Evolutionary conservation across 2,888 invertebrate species (phyloP).

Genomic region (Cyclophora albipunctata): DNA sequence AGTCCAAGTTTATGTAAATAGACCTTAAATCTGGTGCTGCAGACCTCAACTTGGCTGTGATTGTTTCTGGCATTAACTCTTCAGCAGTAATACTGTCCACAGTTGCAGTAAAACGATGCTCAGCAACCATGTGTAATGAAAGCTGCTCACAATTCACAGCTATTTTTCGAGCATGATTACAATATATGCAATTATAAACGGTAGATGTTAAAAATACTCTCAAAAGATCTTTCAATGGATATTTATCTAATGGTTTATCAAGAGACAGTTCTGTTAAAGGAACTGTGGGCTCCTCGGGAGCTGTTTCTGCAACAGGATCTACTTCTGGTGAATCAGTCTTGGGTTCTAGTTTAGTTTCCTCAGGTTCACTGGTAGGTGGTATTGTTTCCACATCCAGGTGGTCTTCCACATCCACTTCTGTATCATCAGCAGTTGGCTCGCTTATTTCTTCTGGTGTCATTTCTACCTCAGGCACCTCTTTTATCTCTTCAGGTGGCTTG

Average conservation of each 20-base stretch:
- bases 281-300: constrained; percentile 71
- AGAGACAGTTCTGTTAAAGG: constrained; percentile 82
- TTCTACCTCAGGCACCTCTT: constrained; percentile 17
- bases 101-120: constrained; percentile 87
- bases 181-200: constrained; percentile 84
- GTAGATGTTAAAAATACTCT: constrained; percentile 84
- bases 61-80: constrained; percentile 81
- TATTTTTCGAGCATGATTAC: constrained; percentile 89
- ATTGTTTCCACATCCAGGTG: constrained; percentile 20
- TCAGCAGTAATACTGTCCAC: constrained; percentile 86
- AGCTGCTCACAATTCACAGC: constrained; percentile 89
- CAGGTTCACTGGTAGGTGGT: constrained; percentile 11
- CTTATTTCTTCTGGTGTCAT: constrained; percentile 14
- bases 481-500: constrained; percentile 21
- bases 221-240: constrained; percentile 81
- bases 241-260: constrained; percentile 84
- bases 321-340: constrained; percentile 45
- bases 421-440: constrained; percentile 11
- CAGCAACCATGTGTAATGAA: constrained; percentile 84
- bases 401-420: constrained; percentile 24
- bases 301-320: constrained; percentile 38
- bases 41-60: constrained; percentile 79
- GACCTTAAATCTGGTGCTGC: constrained; percentile 77
- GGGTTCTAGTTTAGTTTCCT: constrained; percentile 40
- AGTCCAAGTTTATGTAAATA: constrained; percentile 82